Conservation (phyloP, 1,140 invertebrate genomes). For the Halesus radiatus region DNA sequence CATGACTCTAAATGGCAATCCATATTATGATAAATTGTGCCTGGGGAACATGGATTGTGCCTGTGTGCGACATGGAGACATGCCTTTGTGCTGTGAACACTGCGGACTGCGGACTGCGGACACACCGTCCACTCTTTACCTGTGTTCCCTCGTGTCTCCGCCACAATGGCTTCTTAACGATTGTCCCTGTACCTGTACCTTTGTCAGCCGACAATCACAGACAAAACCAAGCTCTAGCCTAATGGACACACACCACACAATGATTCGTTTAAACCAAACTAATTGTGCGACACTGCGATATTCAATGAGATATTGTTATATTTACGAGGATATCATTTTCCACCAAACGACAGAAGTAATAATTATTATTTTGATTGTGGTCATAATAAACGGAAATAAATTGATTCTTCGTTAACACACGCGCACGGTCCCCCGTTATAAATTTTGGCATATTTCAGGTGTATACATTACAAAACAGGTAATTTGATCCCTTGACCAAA, state of each 20-base stretch:
- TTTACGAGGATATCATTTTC: too few species aligned
- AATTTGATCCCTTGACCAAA: conserved; percentile 54
- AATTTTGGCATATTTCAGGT: conserved; percentile 27
- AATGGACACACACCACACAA: background rate
- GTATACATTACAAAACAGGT: conserved; percentile 51
- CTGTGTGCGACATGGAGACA: conserved; percentile 20
- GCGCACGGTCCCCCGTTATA: conserved; percentile 8
- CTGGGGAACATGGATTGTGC: conserved; percentile 19
- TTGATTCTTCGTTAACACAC: conserved; percentile 14
- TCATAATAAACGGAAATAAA: conserved; percentile 10
- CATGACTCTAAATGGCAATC: conserved; percentile 57
- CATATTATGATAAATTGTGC: conserved; percentile 56
- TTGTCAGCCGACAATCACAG: background rate
- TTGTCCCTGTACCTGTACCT: background rate
- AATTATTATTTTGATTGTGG: background rate
- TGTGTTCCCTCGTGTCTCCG: background rate
- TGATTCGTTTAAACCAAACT: too few species aligned
- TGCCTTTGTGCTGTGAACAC: conserved; percentile 49
- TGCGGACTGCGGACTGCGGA: background rate
- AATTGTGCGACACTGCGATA: too few species aligned
- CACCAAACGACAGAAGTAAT: too few species aligned
- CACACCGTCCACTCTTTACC: conserved; percentile 21
- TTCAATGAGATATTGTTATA: too few species aligned
- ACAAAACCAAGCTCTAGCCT: background rate
- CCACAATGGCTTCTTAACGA: conserved; percentile 30